phyloP scores from a whole-genome alignment of 2,888 invertebrate genomes.

The Synergus laeviventris region DNA sequence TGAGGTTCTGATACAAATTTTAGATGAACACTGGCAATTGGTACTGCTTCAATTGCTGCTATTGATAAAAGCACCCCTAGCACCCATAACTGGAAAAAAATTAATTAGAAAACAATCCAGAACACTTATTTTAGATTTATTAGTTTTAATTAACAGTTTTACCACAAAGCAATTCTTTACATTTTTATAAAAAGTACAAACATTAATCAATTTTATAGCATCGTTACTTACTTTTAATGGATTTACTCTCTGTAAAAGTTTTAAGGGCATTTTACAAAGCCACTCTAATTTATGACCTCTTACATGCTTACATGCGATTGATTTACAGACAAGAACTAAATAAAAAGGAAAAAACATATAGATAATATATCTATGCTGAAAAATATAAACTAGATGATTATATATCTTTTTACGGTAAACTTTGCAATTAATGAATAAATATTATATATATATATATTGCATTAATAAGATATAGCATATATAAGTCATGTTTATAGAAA shows the following conservation, averaged over 20 bases:
- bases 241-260: neutral
- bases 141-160: neutral
- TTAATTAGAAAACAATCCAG: neutral
- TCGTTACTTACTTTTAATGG: neutral
- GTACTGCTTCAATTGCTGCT: conserved; percentile 59
- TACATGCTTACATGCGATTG: neutral
- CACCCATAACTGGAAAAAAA: conserved; percentile 58
- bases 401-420: neutral
- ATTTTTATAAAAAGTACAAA: neutral
- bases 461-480: no score
- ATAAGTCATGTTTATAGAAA: neutral
- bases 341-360: neutral
- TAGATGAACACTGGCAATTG: conserved; percentile 68
- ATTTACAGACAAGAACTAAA: neutral
- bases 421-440: neutral
- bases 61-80: conserved; percentile 58
- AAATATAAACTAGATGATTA: neutral
- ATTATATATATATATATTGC: neutral
- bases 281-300: neutral
- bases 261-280: neutral
- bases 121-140: neutral
- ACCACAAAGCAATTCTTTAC: neutral
- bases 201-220: neutral
- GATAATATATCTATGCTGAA: neutral
- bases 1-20: conserved; percentile 71